Base-by-base conservation (phyloP, 2,113 vertebrate genomes). In the Pogonocichla stellata region DNA sequence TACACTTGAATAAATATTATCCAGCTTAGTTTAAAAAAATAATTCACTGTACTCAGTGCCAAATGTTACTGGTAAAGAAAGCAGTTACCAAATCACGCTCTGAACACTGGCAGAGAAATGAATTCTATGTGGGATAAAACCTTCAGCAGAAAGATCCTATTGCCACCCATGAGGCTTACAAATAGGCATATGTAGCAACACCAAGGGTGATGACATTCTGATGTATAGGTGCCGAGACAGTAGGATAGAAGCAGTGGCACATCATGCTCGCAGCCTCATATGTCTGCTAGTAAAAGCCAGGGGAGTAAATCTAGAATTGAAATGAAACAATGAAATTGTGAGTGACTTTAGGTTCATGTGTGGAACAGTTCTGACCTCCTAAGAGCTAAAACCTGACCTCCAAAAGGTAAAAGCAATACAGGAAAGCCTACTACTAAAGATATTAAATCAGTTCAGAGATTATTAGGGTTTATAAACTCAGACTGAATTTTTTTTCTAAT, bases 341-440 rank as follows among this genome's bases (percentile, higher is more conserved):
- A 93, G 64, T 58, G 81, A 78, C 54, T 66, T 24, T 38, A 43
- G 3, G 51, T 62, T 93, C 34, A 62, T 7, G 33, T 80, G 56
- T 66, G 58, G 66, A 91, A 47, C 42, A 58, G 45, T 65, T 91
- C 74, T 88, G 94, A 92, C 88, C 93, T 93, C 62, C 54, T 83
- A 66, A 88, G 94, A 95, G 78, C 74, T 73, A 91, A 95, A 90
- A 70, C 61, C 34, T 92, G 90, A 96, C 71, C 81, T 88, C 51
- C 56, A 26, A 94, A 96, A 94, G 74, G 93, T 95, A 94, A 91
- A 96, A 93, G 54, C 82, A 89, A 65, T 91, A 84, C 89, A 95
- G 72, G 80, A 96, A 94, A 96, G 80, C 91, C 91, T 70, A 48
- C 86, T 93, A 81, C 80, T 96, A 87, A 96, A 93, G 72, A 75